Conservation (phyloP, 2,888 invertebrate species). For the Rhingia rostrata region DNA sequence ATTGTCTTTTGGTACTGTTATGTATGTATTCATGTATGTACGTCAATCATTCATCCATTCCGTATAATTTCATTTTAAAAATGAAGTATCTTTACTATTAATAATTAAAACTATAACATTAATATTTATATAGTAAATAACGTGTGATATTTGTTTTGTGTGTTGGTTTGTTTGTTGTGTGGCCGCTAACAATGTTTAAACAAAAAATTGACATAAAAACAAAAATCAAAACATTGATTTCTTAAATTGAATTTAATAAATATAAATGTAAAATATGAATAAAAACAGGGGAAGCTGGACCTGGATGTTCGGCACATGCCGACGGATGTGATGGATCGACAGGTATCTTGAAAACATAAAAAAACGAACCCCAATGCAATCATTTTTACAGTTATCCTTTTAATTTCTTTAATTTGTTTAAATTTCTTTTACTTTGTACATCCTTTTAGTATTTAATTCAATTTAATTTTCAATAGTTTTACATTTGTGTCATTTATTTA, state of each 20-base stretch:
- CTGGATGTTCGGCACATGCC: conserved; percentile 95
- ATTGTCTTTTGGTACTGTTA: conserved; percentile 77
- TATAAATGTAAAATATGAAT: conserved; percentile 69
- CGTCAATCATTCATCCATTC: conserved; percentile 62
- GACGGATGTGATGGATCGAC: conserved; percentile 97
- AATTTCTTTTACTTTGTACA: conserved; percentile 27
- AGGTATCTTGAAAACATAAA: conserved; percentile 84
- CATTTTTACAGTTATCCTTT: conserved; percentile 48
- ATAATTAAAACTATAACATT: conserved; percentile 27
- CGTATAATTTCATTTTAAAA: conserved; percentile 52
- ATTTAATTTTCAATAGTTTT: conserved; percentile 50
- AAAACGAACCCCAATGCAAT: conserved; percentile 68
- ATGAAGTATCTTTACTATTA: conserved; percentile 32
- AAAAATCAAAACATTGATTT: conserved; percentile 58
- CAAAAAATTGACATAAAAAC: conserved; percentile 12
- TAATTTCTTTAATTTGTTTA: conserved; percentile 23
- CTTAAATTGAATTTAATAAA: conserved; percentile 57
- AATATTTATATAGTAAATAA: conserved; percentile 48
- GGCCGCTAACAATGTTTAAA: conserved; percentile 82
- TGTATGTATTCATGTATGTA: conserved; percentile 66
- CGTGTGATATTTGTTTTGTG: conserved; percentile 70
- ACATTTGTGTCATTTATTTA: conserved; percentile 7
- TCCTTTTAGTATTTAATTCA: conserved; percentile 12
- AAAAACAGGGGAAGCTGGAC: conserved; percentile 89
- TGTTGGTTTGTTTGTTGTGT: conserved; percentile 85